Evolutionary conservation across 2,797 vertebrate genomes (phyloP).

Genomic region (Neomorphus geoffroyi): DNA sequence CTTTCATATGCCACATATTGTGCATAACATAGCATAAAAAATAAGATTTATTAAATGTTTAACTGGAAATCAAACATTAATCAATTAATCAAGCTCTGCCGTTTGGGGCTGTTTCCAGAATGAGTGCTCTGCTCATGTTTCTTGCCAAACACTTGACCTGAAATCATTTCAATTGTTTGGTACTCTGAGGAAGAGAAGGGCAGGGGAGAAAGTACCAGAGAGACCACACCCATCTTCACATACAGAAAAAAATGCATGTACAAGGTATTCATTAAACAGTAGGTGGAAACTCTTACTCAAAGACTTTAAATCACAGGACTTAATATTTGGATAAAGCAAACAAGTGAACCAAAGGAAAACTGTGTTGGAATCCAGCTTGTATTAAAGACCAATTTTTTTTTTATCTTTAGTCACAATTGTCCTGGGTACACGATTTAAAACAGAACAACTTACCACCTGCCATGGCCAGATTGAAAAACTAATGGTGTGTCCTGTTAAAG

Average conservation of each 20-base stretch:
- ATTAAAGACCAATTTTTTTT: background rate
- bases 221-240: background rate
- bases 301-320: background rate
- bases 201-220: background rate
- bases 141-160: background rate
- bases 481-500: background rate
- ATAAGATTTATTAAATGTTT: slow-evolving; percentile 22
- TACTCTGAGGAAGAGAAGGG: background rate
- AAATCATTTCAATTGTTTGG: background rate
- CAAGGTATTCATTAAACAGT: background rate
- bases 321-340: background rate
- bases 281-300: background rate
- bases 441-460: background rate
- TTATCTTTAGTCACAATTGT: background rate
- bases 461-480: background rate
- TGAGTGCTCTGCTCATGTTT: background rate
- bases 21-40: background rate
- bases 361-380: background rate
- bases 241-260: background rate
- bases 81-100: background rate
- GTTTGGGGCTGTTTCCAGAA: background rate
- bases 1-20: background rate
- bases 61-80: slow-evolving; percentile 21
- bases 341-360: background rate
- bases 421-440: background rate